phyloP scores from a whole-genome alignment of 2,797 vertebrate genomes.

The Ataeniobius toweri region DNA sequence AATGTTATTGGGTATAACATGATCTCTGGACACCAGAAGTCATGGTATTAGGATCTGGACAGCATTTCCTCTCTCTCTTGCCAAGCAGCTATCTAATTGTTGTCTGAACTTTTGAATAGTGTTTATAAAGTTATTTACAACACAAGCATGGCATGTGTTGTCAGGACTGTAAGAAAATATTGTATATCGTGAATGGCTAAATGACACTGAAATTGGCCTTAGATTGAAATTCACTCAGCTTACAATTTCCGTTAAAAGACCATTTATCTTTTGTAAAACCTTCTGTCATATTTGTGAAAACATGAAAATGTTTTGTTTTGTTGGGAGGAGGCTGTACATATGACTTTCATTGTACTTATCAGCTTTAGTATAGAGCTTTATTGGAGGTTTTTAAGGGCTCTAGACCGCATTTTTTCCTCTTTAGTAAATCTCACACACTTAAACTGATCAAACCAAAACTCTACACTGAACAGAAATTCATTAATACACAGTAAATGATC shows the following conservation, averaged over 20 bases:
- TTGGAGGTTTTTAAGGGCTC: too few relatives aligned
- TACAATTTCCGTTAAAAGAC: too few relatives aligned
- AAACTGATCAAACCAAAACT: background rate
- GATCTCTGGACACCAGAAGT: background rate
- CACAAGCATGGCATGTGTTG: background rate
- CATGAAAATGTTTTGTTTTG: too few relatives aligned
- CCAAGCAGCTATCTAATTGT: background rate
- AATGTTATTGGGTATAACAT: background rate
- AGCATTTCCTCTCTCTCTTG: background rate
- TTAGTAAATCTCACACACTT: background rate
- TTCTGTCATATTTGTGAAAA: too few relatives aligned
- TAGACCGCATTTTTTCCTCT: too few relatives aligned
- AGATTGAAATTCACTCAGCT: too few relatives aligned
- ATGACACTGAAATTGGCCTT: background rate
- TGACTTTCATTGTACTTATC: too few relatives aligned
- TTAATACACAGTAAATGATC: background rate
- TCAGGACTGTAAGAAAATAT: background rate
- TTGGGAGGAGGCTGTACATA: too few relatives aligned
- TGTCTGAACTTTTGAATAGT: background rate
- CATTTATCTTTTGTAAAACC: too few relatives aligned
- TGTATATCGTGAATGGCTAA: background rate
- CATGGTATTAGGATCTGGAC: too few relatives aligned
- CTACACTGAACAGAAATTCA: background rate
- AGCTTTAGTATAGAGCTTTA: too few relatives aligned
- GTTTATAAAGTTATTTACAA: background rate